These are phyloP conservation scores for Platichthys stellatus DNA, from an alignment of 2,113 vertebrate genomes.

Conservation along the genomic window DNA sequence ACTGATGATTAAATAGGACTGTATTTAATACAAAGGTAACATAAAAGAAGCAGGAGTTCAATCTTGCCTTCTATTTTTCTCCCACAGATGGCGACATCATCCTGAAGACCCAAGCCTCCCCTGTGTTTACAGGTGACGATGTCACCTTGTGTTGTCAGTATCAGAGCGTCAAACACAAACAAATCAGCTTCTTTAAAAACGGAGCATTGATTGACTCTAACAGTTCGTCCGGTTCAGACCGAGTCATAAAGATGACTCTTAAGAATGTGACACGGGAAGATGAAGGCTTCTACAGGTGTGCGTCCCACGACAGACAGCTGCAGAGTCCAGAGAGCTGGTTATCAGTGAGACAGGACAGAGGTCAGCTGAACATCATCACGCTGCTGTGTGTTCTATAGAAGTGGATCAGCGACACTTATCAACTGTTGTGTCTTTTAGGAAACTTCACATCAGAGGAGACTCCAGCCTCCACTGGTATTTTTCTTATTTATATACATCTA, in stretches of 20 bases:
- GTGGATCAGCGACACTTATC: neutral
- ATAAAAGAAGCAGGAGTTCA: neutral
- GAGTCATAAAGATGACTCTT: constrained; percentile 38
- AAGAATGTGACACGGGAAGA: constrained; percentile 60
- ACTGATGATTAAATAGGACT: too few relatives aligned
- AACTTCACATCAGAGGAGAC: constrained; percentile 19
- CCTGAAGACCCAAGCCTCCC: constrained; percentile 54
- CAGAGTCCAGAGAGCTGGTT: constrained; percentile 75
- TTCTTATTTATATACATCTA: neutral
- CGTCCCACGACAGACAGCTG: constrained; percentile 19
- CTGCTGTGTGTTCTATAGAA: neutral
- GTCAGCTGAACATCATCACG: constrained; percentile 21
- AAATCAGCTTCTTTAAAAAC: constrained; percentile 66
- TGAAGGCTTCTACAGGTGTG: constrained; percentile 75
- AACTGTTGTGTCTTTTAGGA: constrained; percentile 38
- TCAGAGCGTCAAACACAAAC: neutral
- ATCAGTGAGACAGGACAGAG: constrained; percentile 58
- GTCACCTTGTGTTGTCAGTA: constrained; percentile 62
- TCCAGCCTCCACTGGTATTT: constrained; percentile 27
- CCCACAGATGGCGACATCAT: constrained; percentile 62
- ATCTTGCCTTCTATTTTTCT: constrained; percentile 8
- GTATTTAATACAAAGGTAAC: neutral
- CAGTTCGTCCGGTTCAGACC: constrained; percentile 5
- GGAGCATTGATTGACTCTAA: constrained; percentile 18
- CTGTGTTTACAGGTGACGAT: constrained; percentile 54